phyloP scores from a whole-genome alignment of 2,113 vertebrate genomes.

The Callipepla squamata region DNA sequence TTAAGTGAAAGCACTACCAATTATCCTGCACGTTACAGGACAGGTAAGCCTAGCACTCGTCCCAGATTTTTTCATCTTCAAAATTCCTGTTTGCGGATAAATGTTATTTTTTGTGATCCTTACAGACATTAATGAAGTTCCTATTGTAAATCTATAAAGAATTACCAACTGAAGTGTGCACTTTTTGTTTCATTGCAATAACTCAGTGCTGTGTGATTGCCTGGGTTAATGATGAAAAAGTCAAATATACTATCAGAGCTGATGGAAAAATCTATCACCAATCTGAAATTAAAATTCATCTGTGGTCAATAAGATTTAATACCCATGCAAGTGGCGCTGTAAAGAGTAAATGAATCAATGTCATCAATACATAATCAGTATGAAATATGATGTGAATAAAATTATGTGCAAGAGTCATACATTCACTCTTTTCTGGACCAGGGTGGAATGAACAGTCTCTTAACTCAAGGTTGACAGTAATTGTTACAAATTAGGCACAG shows the following conservation, averaged over 20 bases:
- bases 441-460: conserved; percentile 85
- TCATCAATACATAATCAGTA: conserved; percentile 95
- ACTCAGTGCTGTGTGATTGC: conserved; percentile 87
- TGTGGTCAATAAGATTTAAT: conserved; percentile 96
- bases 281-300: conserved; percentile 96
- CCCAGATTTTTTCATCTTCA: conserved; percentile 62
- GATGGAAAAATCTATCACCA: conserved; percentile 95
- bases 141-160: conserved; percentile 88
- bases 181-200: conserved; percentile 88
- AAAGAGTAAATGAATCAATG: conserved; percentile 92
- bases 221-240: conserved; percentile 88
- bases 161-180: conserved; percentile 87
- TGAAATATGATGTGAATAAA: conserved; percentile 92
- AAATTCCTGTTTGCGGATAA: conserved; percentile 78
- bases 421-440: conserved; percentile 84
- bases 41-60: conserved; percentile 50
- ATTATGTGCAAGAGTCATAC: conserved; percentile 87
- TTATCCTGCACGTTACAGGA: conserved; percentile 1
- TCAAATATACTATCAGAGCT: conserved; percentile 92
- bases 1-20: neutral
- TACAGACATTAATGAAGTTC: conserved; percentile 87
- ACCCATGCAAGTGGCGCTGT: conserved; percentile 89
- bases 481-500: conserved; percentile 92
- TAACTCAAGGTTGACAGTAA: conserved; percentile 91
- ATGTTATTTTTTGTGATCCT: conserved; percentile 78